These are phyloP conservation scores for Cryptus armator DNA, from an alignment of 2,888 invertebrate genomes.

Conservation along the genomic window DNA sequence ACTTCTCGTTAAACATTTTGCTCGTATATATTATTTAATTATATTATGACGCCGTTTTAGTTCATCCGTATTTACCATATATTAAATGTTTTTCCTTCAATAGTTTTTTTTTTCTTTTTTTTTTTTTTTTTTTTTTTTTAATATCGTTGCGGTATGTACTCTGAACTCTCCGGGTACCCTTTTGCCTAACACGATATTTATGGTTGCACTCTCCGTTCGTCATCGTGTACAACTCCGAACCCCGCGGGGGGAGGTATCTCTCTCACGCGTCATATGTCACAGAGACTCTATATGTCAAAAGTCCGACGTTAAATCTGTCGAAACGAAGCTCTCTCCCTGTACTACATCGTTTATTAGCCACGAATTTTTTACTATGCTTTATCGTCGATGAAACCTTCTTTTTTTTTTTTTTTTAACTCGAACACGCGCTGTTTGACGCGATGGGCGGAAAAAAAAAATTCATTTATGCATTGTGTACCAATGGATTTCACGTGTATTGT, in stretches of 20 bases:
- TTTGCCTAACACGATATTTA: slow-evolving; percentile 61
- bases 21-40: slow-evolving; percentile 59
- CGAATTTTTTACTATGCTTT: too few species aligned
- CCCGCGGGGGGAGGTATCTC: neutral
- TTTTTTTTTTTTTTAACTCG: too few species aligned
- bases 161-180: slow-evolving; percentile 39
- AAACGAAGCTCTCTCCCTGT: neutral
- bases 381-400: neutral
- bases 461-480: neutral
- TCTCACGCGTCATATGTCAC: slow-evolving; percentile 61
- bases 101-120: too few species aligned
- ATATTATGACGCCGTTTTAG: slow-evolving; percentile 58
- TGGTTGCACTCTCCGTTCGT: slow-evolving; percentile 61
- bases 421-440: too few species aligned
- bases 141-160: too few species aligned
- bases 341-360: neutral
- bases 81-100: too few species aligned
- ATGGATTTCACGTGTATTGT: neutral
- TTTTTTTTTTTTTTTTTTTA: too few species aligned
- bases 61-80: slow-evolving; percentile 55
- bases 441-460: too few species aligned
- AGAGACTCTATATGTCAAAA: slow-evolving; percentile 61
- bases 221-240: slow-evolving; percentile 22
- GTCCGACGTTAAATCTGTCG: slow-evolving; percentile 52
- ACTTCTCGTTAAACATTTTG: slow-evolving; percentile 51